phyloP scores from a whole-genome alignment of 2,113 vertebrate species.

The Acanthisitta chloris region DNA sequence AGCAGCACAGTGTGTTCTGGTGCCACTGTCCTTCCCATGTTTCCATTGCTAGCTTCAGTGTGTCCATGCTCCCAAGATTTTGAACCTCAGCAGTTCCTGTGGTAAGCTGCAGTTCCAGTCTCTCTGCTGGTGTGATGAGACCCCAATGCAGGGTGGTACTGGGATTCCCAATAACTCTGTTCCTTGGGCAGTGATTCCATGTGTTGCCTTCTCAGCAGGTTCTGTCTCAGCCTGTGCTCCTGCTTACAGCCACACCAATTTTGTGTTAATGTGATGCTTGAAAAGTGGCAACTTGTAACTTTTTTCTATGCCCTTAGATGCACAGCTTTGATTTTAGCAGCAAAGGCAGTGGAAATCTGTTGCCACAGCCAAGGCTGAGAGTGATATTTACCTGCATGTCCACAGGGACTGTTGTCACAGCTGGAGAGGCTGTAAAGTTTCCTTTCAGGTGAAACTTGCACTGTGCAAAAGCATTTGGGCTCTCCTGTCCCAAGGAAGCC shows the following conservation, averaged over 20 bases:
- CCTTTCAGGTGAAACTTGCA: neutral
- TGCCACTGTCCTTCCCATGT: neutral
- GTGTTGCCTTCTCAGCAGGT: neutral
- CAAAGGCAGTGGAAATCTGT: neutral
- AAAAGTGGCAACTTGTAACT: neutral
- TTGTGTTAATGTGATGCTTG: neutral
- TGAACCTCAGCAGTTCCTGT: neutral
- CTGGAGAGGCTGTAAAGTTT: neutral
- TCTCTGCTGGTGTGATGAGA: neutral
- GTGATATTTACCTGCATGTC: neutral
- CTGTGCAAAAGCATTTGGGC: neutral
- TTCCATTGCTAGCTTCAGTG: neutral
- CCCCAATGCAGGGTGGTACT: neutral
- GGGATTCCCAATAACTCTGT: neutral
- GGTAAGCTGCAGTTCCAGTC: neutral
- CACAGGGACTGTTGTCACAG: neutral
- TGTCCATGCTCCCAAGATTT: fast-evolving
- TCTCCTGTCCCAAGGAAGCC: neutral
- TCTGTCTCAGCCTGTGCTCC: neutral
- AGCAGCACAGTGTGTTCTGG: neutral
- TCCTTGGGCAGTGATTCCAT: neutral
- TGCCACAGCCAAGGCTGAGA: neutral
- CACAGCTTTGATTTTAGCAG: neutral
- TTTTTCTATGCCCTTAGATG: neutral
- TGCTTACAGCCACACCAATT: neutral